These are phyloP conservation scores for Leguminivora glycinivorella DNA, from an alignment of 1,140 invertebrate species.

Conservation along the genomic window DNA sequence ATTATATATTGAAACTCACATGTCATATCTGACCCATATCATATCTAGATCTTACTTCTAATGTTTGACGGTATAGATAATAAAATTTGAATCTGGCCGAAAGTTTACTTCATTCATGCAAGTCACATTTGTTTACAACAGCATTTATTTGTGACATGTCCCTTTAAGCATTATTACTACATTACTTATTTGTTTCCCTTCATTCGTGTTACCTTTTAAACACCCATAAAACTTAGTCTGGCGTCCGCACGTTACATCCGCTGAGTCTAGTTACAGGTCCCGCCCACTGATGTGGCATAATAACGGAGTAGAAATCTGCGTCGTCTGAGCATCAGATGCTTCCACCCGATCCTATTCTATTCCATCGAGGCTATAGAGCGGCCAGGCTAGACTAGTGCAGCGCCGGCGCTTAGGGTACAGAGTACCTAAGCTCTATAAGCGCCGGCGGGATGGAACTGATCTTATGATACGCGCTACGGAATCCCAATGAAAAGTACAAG, in stretches of 20 bases:
- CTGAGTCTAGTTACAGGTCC: slow-evolving; percentile 34
- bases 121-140: no score
- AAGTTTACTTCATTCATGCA: no score
- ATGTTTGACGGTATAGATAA: no score
- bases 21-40: no score
- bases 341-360: slow-evolving; percentile 61
- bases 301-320: slow-evolving; percentile 54
- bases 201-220: not conserved
- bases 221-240: not conserved
- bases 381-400: slow-evolving; percentile 56
- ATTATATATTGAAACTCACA: no score
- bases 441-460: no score
- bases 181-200: not conserved
- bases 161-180: no score
- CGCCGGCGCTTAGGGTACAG: slow-evolving; percentile 39
- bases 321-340: slow-evolving; percentile 30
- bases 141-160: no score
- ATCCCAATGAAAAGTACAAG: no score
- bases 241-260: not conserved
- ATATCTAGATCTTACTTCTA: no score
- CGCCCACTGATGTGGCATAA: slow-evolving; percentile 55
- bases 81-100: no score
- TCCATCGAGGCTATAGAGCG: slow-evolving; percentile 60
- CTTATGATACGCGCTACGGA: no score
- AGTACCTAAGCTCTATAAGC: slow-evolving; percentile 33